Conservation (phyloP, 2,888 invertebrate genomes). For the Hesperia comma region DNA sequence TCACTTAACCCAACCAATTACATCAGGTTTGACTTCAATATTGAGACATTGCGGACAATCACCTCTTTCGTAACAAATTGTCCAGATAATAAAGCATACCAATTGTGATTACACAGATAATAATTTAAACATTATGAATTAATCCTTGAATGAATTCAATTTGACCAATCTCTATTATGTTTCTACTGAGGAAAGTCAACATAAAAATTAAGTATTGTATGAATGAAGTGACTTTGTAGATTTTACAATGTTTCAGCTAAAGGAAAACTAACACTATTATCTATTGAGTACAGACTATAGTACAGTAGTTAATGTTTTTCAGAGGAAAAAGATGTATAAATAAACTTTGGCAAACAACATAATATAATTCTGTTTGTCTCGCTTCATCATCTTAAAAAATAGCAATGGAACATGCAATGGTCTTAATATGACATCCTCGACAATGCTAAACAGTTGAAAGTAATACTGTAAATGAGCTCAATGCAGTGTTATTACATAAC, state of each 20-base stretch:
- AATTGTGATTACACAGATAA: constrained; percentile 8
- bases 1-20: not conserved
- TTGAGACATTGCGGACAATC: not conserved
- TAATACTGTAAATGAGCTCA: constrained; percentile 9
- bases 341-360: too few species aligned
- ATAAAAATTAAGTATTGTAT: not conserved
- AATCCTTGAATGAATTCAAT: constrained; percentile 9
- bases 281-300: too few species aligned
- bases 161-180: not conserved
- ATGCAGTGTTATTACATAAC: constrained; percentile 19
- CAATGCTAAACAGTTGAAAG: not conserved
- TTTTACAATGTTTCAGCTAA: too few species aligned
- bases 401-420: not conserved
- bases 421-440: not conserved
- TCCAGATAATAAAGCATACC: not conserved
- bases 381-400: not conserved
- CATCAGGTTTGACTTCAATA: not conserved
- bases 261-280: too few species aligned
- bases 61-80: constrained; percentile 23
- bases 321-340: too few species aligned
- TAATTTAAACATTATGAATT: not conserved
- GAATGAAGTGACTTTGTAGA: too few species aligned
- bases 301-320: too few species aligned
- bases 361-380: too few species aligned
- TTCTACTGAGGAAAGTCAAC: not conserved